Evolutionary conservation across 2,888 invertebrate species (phyloP), one percentile per base, ranked within the genome.

Genomic region (Odontocerum albicorne): DNA sequence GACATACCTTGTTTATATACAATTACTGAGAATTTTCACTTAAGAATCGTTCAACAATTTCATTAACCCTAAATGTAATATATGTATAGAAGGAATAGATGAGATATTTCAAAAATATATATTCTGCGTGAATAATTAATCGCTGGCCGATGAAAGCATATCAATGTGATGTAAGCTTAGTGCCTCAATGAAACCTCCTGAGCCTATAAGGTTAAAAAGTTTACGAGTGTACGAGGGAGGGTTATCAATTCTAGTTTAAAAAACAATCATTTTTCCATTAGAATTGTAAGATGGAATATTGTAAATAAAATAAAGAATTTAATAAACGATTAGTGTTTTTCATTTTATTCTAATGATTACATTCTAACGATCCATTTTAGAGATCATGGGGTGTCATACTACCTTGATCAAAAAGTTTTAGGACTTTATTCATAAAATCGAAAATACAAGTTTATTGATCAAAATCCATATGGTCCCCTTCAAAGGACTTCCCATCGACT

Each of bases 101-200:
- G 6, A 47, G 8, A 22, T 36, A 36, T 36, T 17, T 32, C 8
- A 22, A 49, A 17, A 12, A 40, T 27, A 7, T 27, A 7, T 27
- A 7, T 27, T 7, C 4, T 27, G 27, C 10, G 10, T 27, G 27
- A 27, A 27, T n/a, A 12, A 40, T 35, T 49, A 22, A 44, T 60
- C 60, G 60, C 60, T 60, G 57, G 60, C 51, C 57, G 60, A 60
- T 60, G 55, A 59, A 70, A 67, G 69, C 72, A 73, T 73, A 72
- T 73, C 72, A 73, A 66, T 72, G 71, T 73, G 71, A 73, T 72
- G 68, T 71, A 55, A 67, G 67, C 70, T 72, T 72, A 73, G 73
- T 74, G 74, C 73, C 73, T 73, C 55, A 42, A 35, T 49, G 55
- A 49, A 13, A 43, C 43, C 44, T 53, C 55, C 55, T 31, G n/a